Evolutionary conservation across 2,888 invertebrate genomes (phyloP).

Genomic region (Folsomia manolachei): DNA sequence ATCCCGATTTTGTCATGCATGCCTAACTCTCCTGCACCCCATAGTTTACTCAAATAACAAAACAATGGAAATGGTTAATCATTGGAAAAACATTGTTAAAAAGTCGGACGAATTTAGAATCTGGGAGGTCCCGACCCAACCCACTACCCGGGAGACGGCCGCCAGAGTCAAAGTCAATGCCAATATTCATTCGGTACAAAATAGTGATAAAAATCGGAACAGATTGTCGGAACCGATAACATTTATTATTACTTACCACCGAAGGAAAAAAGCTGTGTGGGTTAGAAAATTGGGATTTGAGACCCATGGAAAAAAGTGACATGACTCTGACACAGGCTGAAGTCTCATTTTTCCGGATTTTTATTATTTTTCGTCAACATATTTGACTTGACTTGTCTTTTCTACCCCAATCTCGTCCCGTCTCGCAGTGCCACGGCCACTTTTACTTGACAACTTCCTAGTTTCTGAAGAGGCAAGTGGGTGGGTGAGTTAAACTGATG

Average conservation of each 20-base stretch:
- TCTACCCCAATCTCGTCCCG: too few relatives aligned
- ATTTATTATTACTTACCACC: not conserved
- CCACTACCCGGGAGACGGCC: not conserved
- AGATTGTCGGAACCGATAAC: not conserved
- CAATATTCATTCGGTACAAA: not conserved
- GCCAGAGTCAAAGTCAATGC: not conserved
- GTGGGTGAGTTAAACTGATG: not conserved
- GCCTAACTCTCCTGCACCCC: not conserved
- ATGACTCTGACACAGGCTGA: not conserved
- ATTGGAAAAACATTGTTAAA: not conserved
- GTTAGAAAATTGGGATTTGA: too few relatives aligned
- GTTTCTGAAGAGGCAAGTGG: not conserved
- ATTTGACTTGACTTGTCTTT: not conserved
- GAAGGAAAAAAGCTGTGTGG: not conserved
- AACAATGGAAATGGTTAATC: not conserved
- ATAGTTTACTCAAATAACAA: not conserved
- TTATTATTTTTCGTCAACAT: constrained; percentile 9
- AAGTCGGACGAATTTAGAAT: not conserved
- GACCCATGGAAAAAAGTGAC: too few relatives aligned
- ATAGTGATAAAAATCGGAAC: constrained; percentile 5
- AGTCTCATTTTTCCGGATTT: not conserved
- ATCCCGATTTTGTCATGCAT: not conserved
- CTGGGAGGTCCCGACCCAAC: not conserved
- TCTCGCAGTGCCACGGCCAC: too few relatives aligned
- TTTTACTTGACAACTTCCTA: not conserved